These are phyloP conservation scores for Coelopa pilipes DNA, from an alignment of 2,888 invertebrate species.

Conservation along the genomic window DNA sequence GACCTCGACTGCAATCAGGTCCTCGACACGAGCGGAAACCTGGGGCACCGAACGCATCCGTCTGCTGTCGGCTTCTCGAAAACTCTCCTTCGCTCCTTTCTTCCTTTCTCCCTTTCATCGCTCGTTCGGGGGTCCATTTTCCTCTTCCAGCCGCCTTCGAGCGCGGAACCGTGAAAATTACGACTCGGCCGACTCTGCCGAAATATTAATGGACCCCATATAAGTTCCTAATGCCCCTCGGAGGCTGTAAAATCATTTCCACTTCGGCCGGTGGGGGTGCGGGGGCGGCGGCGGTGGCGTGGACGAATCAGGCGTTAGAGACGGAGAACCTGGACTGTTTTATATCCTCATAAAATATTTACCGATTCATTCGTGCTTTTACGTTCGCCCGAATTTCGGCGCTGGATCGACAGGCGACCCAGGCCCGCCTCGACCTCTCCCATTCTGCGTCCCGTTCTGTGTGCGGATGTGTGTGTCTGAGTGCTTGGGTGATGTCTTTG, in stretches of 20 bases:
- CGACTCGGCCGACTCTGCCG: slow-evolving; percentile 34
- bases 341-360: slow-evolving; percentile 64
- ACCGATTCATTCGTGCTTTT: slow-evolving; percentile 60
- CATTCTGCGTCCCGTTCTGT: too few species aligned
- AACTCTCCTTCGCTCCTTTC: too few species aligned
- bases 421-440: neutral
- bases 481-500: too few species aligned
- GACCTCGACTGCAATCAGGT: too few species aligned
- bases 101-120: too few species aligned
- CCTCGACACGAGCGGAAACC: too few species aligned
- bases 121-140: too few species aligned
- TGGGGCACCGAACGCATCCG: too few species aligned
- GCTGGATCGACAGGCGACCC: neutral
- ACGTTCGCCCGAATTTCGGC: neutral
- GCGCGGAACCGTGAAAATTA: too few species aligned
- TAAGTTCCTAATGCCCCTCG: slow-evolving; percentile 64
- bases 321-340: slow-evolving; percentile 40
- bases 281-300: neutral
- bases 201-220: slow-evolving; percentile 59
- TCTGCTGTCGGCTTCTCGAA: too few species aligned
- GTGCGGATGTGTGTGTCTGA: neutral
- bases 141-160: too few species aligned
- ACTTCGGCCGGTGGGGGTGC: neutral
- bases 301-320: slow-evolving; percentile 21
- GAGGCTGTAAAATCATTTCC: slow-evolving; percentile 57